Percentiles rank a stretch among this genome's conserved stretches.
Conservation (phyloP, 2,797 vertebrate genomes). For the Sphenodon punctatus region DNA sequence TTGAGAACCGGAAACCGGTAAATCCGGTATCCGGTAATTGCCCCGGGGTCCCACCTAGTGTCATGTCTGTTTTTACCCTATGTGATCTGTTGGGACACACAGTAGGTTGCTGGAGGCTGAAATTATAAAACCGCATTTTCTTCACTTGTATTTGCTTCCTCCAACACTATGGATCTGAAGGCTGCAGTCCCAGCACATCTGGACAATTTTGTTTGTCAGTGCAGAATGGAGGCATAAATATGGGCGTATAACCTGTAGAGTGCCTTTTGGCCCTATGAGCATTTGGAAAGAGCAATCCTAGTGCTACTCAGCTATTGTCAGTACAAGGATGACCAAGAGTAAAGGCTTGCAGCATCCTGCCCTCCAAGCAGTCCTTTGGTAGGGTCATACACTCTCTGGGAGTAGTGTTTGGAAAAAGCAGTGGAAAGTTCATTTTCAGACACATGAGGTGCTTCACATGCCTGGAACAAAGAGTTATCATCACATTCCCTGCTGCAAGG, state of each 20-base stretch:
- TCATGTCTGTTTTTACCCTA: too few species aligned
- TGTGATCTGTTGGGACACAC: too few species aligned
- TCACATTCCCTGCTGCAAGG: too few species aligned
- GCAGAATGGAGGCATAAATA: neutral
- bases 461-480: neutral
- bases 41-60: too few species aligned
- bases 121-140: too few species aligned
- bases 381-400: neutral
- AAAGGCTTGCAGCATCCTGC: neutral
- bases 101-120: too few species aligned
- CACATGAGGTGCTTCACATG: neutral
- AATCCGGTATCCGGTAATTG: too few species aligned
- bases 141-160: too few species aligned
- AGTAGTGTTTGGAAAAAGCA: neutral
- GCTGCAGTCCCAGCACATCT: neutral
- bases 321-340: neutral
- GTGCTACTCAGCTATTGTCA: neutral
- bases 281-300: too few species aligned
- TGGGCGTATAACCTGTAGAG: neutral
- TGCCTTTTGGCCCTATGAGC: neutral
- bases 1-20: too few species aligned
- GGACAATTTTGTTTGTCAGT: neutral
- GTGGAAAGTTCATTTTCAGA: fast-evolving
- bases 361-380: neutral
- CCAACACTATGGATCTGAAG: too few species aligned